Evolutionary conservation across 2,888 invertebrate species (phyloP).

Genomic region (Pandemis cinnamomeana): DNA sequence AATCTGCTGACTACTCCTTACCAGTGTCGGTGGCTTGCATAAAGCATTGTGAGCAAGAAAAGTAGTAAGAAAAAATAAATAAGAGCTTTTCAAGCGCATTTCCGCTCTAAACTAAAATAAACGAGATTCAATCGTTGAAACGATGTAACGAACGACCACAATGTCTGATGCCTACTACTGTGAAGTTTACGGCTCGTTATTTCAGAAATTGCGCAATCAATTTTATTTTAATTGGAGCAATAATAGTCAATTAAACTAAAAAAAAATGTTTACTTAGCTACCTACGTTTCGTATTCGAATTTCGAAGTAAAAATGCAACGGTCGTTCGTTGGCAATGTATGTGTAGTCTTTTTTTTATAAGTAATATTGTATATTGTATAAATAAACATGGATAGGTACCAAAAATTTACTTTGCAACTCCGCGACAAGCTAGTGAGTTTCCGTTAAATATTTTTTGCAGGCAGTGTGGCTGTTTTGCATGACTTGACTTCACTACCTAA

Average conservation of each 20-base stretch:
- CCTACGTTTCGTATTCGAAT: no score
- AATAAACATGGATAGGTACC: no score
- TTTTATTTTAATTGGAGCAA: constrained; percentile 8
- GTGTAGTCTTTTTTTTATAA: no score
- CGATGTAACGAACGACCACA: constrained; percentile 13
- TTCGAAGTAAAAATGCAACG: no score
- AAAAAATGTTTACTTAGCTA: no score
- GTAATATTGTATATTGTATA: no score
- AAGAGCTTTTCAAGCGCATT: constrained; percentile 18
- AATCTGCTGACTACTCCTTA: constrained; percentile 15
- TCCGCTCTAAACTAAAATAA: constrained; percentile 6
- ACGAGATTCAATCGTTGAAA: constrained; percentile 10
- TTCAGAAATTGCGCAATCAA: not conserved
- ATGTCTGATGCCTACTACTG: not conserved
- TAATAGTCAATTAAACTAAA: not conserved
- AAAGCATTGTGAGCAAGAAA: constrained; percentile 31
- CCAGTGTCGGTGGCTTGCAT: constrained; percentile 41
- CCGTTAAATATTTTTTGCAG: no score
- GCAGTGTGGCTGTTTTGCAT: no score
- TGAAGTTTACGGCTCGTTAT: not conserved
- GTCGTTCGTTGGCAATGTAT: no score
- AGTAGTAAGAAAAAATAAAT: constrained; percentile 19
- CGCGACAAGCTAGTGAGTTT: no score
- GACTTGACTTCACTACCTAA: no score
- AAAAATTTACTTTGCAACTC: no score